Percentiles rank a stretch among this genome's conserved stretches.
Evolutionary conservation across 2,888 invertebrate species (phyloP).

Genomic region (Megaustenia siamemsis): DNA sequence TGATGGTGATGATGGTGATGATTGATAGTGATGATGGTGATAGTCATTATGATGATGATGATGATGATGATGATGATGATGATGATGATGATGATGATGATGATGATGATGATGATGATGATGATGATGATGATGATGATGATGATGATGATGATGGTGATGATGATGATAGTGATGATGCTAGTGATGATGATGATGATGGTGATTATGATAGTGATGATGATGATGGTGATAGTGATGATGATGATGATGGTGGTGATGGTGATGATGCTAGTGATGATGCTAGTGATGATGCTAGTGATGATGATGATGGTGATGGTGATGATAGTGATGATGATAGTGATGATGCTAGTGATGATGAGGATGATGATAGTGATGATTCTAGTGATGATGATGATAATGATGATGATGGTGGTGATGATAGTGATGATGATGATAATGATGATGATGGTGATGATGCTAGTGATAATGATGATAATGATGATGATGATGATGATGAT

Average conservation of each 20-base stretch:
- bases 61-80: not conserved
- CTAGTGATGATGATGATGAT: not conserved
- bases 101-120: not conserved
- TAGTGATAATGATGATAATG: not conserved
- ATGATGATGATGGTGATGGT: too few relatives aligned
- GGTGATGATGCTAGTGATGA: not conserved
- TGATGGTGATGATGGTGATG: too few relatives aligned
- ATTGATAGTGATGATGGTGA: too few relatives aligned
- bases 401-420: too few relatives aligned
- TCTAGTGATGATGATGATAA: too few relatives aligned
- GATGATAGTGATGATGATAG: too few relatives aligned
- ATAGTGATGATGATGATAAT: too few relatives aligned
- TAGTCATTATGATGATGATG: too few relatives aligned
- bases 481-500: not conserved
- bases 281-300: slow-evolving; percentile 11
- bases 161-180: too few relatives aligned
- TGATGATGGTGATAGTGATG: not conserved
- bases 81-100: not conserved
- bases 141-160: too few relatives aligned
- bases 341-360: too few relatives aligned
- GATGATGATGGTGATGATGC: not conserved
- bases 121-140: not conserved
- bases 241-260: slow-evolving; percentile 6
- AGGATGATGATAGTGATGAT: too few relatives aligned
- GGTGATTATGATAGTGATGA: not conserved